Evolutionary conservation across 2,113 vertebrate species (phyloP), one percentile per base, ranked within the genome.

Genomic region (Artemisiospiza belli): DNA sequence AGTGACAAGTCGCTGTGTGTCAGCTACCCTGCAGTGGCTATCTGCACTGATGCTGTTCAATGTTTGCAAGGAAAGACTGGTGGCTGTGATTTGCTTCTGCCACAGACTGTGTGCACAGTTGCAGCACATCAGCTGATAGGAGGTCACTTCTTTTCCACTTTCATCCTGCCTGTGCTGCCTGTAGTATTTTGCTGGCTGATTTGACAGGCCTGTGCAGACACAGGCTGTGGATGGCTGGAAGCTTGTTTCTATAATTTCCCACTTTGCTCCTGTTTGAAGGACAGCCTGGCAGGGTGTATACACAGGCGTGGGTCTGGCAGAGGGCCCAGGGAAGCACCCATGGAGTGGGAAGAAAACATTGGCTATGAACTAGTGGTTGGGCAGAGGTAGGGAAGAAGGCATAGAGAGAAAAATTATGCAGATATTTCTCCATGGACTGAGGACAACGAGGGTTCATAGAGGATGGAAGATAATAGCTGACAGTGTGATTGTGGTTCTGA

Each of bases 241-340:
- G 87, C 46, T 54, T 88, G 64, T 94, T 95, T 91, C 82, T 90
- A 22, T 62, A 68, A 94, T 89, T 94, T 87, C 69, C 54, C 43
- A 39, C 51, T 79, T 87, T 4, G 5, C 51, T 51, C 69, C 49
- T 27, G 13, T 59, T 83, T 91, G 75, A 94, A 89, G 87, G 88
- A 89, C 83, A 85, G 80, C 58, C 79, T 91, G 86, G 61, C 83
- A 92, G 41, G 33, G 30, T 33, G 35, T 16, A 35, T 25, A 35
- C 13, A 59, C 27, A 70, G 80, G 55, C 0, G 0, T 57, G 70
- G 35, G 77, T 30, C 84, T 87, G 70, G 74, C 94, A 94, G 35
- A 83, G 30, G 10, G 72, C 67, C 68, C 49, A 41, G 30, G 76
- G 61, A 84, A 91, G 73, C 15, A 70, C 58, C 74, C 46, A 6